phyloP scores from a whole-genome alignment of 2,113 vertebrate genomes.

The Dasyurus viverrinus region DNA sequence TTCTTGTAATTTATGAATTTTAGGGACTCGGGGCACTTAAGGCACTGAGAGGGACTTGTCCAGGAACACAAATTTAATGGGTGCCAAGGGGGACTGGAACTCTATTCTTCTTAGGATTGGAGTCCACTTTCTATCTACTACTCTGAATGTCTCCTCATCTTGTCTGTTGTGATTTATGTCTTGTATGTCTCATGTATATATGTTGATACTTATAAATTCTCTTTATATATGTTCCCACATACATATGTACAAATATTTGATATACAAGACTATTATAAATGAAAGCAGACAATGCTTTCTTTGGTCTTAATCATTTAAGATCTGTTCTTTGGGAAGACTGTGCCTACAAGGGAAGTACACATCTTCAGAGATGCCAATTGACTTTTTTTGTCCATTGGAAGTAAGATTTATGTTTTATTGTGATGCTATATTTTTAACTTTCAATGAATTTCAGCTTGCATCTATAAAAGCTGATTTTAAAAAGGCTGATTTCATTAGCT shows the following conservation, averaged over 20 bases:
- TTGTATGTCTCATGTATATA: neutral
- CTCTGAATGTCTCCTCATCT: neutral
- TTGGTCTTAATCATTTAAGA: conserved; percentile 73
- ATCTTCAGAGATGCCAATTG: conserved; percentile 53
- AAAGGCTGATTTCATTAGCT: conserved; percentile 32
- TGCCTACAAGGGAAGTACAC: neutral
- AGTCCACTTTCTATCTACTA: neutral
- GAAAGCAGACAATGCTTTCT: conserved; percentile 68
- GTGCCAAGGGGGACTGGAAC: neutral
- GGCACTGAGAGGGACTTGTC: neutral
- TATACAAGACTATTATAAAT: conserved; percentile 71
- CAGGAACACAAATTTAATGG: neutral
- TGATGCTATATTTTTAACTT: conserved; percentile 16
- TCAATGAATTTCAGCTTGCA: conserved; percentile 29
- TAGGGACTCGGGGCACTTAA: neutral
- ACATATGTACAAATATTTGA: neutral
- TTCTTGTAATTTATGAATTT: neutral
- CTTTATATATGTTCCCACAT: neutral
- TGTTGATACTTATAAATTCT: neutral
- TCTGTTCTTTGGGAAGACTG: conserved; percentile 59
- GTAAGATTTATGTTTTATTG: conserved; percentile 41
- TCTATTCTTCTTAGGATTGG: neutral
- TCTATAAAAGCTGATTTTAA: conserved; percentile 11
- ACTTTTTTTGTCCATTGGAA: conserved; percentile 62
- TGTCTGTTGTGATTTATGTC: neutral